phyloP scores from a whole-genome alignment of 2,113 vertebrate genomes.

The Meleagris gallopavo region DNA sequence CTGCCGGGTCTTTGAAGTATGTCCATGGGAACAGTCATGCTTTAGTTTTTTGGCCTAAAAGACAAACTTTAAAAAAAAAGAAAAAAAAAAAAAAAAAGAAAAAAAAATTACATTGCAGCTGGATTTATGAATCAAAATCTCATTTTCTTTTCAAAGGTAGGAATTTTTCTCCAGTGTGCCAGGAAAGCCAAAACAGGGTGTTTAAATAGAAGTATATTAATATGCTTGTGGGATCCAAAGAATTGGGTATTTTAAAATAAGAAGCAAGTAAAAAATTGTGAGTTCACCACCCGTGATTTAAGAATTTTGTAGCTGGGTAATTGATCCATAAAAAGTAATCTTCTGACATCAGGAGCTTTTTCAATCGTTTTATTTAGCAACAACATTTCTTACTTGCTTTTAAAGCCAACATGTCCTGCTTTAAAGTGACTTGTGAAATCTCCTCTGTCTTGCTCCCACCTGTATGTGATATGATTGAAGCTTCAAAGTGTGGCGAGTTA shows the following conservation, averaged over 20 bases:
- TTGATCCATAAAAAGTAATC: constrained; percentile 70
- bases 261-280: constrained; percentile 38
- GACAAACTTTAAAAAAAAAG: constrained; percentile 54
- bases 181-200: constrained; percentile 37
- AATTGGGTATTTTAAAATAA: constrained; percentile 23
- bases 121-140: constrained; percentile 77
- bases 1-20: constrained; percentile 83
- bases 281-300: constrained; percentile 66
- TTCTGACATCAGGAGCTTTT: constrained; percentile 60
- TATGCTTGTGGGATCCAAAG: constrained; percentile 25
- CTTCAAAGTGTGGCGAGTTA: constrained; percentile 50
- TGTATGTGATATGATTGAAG: constrained; percentile 68
- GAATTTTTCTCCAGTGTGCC: constrained; percentile 28
- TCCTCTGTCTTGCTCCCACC: constrained; percentile 71
- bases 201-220: constrained; percentile 43
- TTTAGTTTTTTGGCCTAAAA: constrained; percentile 74
- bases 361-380: constrained; percentile 58
- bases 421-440: constrained; percentile 73
- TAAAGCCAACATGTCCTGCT: constrained; percentile 69
- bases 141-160: constrained; percentile 70
- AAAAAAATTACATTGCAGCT: constrained; percentile 31
- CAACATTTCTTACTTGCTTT: constrained; percentile 68
- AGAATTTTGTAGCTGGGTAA: constrained; percentile 64
- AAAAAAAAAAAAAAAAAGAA: background rate
- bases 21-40: constrained; percentile 77